Evolutionary conservation across 2,797 vertebrate species (phyloP), one percentile per base, ranked within the genome.

Genomic region (Tapirus indicus): DNA sequence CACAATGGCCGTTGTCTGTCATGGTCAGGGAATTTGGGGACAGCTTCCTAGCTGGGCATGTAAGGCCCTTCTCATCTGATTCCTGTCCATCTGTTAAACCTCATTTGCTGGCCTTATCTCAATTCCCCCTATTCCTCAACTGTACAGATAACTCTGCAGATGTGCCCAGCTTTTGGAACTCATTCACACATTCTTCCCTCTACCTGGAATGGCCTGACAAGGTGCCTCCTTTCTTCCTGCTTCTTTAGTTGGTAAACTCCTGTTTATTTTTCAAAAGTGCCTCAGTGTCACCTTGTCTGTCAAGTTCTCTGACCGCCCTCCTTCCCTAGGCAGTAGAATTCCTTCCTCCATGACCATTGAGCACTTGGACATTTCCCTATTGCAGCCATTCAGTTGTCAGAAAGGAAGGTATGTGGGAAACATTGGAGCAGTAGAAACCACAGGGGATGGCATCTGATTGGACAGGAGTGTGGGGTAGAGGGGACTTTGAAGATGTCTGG

Each of bases 121-220:
- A 17, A 5, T 35, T n/a, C 0, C 3, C 29, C 17, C 32, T 17
- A 1, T 23, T 41, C 62, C 35, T 94, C 62, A 13, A 17, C 35
- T 69, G 7, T 23, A 18, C 20, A 18, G 4, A 20, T 7, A 12
- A 18, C 0, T 91, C 60, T 86, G 60, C n/a, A 5, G 5, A 6
- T 3, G 5, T 13, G 1, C 25, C 56, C 2, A 0, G 2, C 9
- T 27, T 20, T 0, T 1, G 5, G 68, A 38, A 20, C 29, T 60
- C 71, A 23, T 14, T 23, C 18, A 1, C 16, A 3, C 10, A 0
- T 29, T 58, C 29, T 44, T 13, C 7, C 10, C 35, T 18, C 13
- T 49, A 5, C 44, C 75, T 27, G 58, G 6, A 71, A 16, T 32
- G 23, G 8, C 32, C 29, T 88, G 32, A 44, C 41, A 66, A 1